Conservation (phyloP, 2,113 vertebrate genomes). For the Phasianus colchicus region DNA sequence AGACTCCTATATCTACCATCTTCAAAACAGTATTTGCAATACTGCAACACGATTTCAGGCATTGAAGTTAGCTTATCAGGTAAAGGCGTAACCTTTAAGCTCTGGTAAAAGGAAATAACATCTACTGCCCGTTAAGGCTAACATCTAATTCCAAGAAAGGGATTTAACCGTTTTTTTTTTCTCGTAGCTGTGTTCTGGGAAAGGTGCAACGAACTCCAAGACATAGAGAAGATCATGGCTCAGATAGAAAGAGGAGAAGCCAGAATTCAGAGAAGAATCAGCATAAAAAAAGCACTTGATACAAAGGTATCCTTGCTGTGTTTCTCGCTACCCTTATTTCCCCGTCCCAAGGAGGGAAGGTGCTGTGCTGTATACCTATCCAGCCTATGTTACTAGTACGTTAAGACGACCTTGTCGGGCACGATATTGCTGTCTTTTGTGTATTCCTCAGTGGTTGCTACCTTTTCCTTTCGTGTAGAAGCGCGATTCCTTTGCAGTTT, state of each 20-base stretch:
- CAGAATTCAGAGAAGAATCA: constrained; percentile 97
- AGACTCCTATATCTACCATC: rapidly evolving
- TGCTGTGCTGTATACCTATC: rapidly evolving
- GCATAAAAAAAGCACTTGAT: constrained; percentile 98
- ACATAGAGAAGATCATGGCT: constrained; percentile 99
- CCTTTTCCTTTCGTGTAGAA: rapidly evolving
- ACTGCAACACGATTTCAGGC: rapidly evolving
- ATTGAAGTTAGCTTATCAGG: background rate
- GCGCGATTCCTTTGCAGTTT: background rate
- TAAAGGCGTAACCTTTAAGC: background rate
- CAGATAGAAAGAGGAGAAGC: constrained; percentile 99
- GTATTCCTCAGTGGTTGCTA: background rate
- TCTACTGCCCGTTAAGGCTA: background rate
- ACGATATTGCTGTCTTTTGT: background rate
- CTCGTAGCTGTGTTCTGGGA: constrained; percentile 96
- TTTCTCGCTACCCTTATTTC: background rate
- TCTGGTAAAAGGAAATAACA: background rate
- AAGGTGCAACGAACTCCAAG: constrained; percentile 97
- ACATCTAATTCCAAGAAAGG: background rate
- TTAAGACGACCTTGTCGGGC: background rate
- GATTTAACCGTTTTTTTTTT: background rate
- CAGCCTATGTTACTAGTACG: rapidly evolving
- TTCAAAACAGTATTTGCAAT: background rate
- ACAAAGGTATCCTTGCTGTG: constrained; percentile 86
- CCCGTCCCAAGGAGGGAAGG: background rate